phyloP scores from a whole-genome alignment of 2,113 vertebrate genomes.

The Cyanoderma ruficeps region DNA sequence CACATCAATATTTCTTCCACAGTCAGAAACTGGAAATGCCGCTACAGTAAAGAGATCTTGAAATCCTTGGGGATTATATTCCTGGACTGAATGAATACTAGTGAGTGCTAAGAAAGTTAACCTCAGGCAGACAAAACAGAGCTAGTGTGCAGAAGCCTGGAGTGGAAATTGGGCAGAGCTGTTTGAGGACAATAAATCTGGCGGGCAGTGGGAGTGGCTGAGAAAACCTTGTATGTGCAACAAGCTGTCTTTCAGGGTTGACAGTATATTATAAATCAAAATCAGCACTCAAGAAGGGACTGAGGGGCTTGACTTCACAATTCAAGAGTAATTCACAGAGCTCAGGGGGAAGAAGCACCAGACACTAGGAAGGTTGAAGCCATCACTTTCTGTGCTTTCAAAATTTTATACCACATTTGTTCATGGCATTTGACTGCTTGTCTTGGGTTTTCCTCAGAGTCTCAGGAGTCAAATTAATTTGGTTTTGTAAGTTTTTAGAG shows the following conservation, averaged over 20 bases:
- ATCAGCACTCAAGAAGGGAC: neutral
- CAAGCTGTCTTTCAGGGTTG: neutral
- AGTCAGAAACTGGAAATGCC: constrained; percentile 68
- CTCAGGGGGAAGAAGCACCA: neutral
- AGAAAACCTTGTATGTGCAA: neutral
- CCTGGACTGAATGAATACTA: neutral
- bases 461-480: neutral
- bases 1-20: constrained; percentile 72
- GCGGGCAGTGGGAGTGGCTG: neutral
- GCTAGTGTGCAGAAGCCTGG: neutral
- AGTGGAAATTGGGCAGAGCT: neutral
- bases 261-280: neutral
- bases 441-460: neutral
- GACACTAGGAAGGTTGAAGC: neutral
- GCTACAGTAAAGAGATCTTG: constrained; percentile 43
- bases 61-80: constrained; percentile 56
- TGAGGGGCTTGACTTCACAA: neutral
- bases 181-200: neutral
- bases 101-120: neutral
- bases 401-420: neutral
- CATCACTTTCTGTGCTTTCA: neutral
- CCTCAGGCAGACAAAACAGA: neutral
- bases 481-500: neutral
- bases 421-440: neutral
- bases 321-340: neutral